Evolutionary conservation across 2,113 vertebrate species (phyloP).

Genomic region (Girardinichthys multiradiatus): DNA sequence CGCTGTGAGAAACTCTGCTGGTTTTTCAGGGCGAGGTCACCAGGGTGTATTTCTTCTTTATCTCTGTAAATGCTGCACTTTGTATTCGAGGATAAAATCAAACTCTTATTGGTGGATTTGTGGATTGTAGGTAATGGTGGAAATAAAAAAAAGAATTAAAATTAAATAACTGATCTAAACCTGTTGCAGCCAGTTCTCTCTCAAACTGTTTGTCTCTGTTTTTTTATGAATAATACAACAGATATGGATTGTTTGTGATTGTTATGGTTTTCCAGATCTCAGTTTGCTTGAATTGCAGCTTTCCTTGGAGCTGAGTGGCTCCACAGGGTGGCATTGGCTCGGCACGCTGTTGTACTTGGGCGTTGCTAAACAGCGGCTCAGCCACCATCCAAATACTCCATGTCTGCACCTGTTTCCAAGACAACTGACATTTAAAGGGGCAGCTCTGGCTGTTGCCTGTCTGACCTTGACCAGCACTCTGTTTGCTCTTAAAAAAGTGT

Average conservation of each 20-base stretch:
- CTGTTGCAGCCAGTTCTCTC: background rate
- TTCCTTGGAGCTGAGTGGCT: constrained; percentile 42
- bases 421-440: constrained; percentile 72
- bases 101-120: constrained; percentile 14
- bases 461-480: constrained; percentile 55
- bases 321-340: constrained; percentile 47
- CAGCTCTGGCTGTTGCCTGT: constrained; percentile 55
- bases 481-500: constrained; percentile 44
- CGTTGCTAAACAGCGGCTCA: constrained; percentile 48
- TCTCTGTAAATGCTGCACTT: constrained; percentile 5
- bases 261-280: constrained; percentile 25
- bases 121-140: background rate
- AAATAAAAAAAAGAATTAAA: background rate
- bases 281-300: constrained; percentile 44
- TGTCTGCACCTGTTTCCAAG: constrained; percentile 76
- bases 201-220: background rate
- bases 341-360: constrained; percentile 35
- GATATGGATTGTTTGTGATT: constrained; percentile 37
- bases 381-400: constrained; percentile 50
- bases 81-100: constrained; percentile 3
- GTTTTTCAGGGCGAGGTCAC: constrained; percentile 41
- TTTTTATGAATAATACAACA: constrained; percentile 35
- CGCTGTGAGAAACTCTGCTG: background rate
- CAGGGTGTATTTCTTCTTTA: constrained; percentile 9
- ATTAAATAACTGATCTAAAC: background rate